Evolutionary conservation across 1,140 invertebrate species (phyloP).

Genomic region (Papilio aristodemus): DNA sequence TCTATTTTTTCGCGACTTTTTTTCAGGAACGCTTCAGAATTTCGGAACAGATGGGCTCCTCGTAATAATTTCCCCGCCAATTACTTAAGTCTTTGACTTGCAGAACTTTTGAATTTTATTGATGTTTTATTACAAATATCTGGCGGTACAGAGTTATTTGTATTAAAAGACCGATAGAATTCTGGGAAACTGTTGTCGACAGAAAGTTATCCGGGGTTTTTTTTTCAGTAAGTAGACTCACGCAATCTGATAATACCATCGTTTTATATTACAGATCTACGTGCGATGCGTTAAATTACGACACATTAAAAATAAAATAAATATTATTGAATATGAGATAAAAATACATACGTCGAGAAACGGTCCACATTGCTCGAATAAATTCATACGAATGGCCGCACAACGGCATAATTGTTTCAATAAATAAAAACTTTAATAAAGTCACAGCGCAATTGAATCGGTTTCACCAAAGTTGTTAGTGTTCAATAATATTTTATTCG

Average conservation of each 20-base stretch:
- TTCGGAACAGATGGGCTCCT: slow-evolving; percentile 12
- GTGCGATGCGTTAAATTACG: too few relatives aligned
- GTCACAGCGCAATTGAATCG: background rate
- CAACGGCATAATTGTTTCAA: background rate
- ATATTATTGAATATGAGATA: too few relatives aligned
- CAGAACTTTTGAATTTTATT: background rate
- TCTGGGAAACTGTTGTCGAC: too few relatives aligned
- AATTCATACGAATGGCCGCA: background rate
- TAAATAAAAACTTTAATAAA: slow-evolving; percentile 28
- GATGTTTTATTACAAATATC: background rate
- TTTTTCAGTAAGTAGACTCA: too few relatives aligned
- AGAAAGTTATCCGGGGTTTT: too few relatives aligned
- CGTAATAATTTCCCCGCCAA: slow-evolving; percentile 3
- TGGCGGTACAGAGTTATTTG: background rate
- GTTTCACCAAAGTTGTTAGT: slow-evolving; percentile 23
- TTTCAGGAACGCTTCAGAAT: background rate
- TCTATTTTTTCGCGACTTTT: slow-evolving; percentile 26
- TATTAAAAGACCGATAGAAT: background rate
- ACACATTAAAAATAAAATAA: too few relatives aligned
- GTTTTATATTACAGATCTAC: too few relatives aligned
- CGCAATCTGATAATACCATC: too few relatives aligned
- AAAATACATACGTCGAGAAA: too few relatives aligned
- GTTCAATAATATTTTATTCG: slow-evolving; percentile 27
- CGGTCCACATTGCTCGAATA: background rate
- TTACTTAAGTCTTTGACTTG: slow-evolving; percentile 16